These are phyloP conservation scores for Contarinia nasturtii DNA, from an alignment of 1,140 invertebrate species.

Conservation along the genomic window DNA sequence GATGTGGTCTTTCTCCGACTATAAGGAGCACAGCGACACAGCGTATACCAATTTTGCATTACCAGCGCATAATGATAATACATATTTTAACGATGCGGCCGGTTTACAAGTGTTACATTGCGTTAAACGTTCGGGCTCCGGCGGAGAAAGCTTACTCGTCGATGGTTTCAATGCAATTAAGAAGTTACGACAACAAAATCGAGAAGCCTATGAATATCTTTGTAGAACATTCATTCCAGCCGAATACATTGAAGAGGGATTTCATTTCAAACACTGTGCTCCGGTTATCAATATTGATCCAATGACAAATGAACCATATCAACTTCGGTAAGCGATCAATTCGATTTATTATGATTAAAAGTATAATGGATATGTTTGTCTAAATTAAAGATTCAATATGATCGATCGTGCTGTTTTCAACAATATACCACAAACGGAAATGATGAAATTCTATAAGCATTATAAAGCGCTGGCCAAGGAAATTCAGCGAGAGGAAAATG, in stretches of 20 bases:
- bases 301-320: conserved; percentile 26
- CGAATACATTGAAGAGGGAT: conserved; percentile 38
- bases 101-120: conserved; percentile 52
- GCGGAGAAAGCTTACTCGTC: conserved; percentile 34
- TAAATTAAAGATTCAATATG: conserved; percentile 35
- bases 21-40: conserved; percentile 36
- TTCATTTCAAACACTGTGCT: conserved; percentile 29
- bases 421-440: conserved; percentile 27
- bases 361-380: too few species aligned
- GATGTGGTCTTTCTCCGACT: conserved; percentile 37
- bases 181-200: conserved; percentile 27
- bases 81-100: conserved; percentile 50
- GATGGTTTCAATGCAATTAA: conserved; percentile 46
- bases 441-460: conserved; percentile 38
- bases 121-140: conserved; percentile 25
- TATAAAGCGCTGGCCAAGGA: conserved; percentile 33
- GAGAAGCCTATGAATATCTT: conserved; percentile 34
- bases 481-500: conserved; percentile 27
- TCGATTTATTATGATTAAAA: too few species aligned
- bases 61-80: conserved; percentile 41
- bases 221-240: conserved; percentile 32
- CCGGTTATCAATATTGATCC: conserved; percentile 31
- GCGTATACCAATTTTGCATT: conserved; percentile 38
- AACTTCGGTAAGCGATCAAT: conserved; percentile 34
- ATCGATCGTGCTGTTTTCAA: conserved; percentile 42